Conservation (phyloP, 2,888 invertebrate species). For the Thumatha senex region DNA sequence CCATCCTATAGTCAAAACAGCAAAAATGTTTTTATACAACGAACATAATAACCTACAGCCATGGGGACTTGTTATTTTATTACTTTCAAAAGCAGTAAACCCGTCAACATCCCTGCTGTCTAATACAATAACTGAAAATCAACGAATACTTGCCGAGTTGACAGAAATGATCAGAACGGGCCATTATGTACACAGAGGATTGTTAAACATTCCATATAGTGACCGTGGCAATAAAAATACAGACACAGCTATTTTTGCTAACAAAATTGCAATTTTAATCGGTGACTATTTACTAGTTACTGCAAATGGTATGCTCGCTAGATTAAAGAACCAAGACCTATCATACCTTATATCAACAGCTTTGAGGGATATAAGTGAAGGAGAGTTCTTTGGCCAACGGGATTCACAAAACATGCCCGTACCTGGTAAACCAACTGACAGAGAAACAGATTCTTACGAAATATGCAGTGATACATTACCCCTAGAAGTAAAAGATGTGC, state of each 20-base stretch:
- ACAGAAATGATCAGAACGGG: slow-evolving; percentile 95
- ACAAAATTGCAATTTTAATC: slow-evolving; percentile 93
- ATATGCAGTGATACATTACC: slow-evolving; percentile 67
- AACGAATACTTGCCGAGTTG: slow-evolving; percentile 84
- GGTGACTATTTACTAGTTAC: slow-evolving; percentile 94
- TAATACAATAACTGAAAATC: slow-evolving; percentile 81
- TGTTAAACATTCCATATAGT: slow-evolving; percentile 72
- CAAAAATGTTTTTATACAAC: slow-evolving; percentile 91
- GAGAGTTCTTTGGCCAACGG: slow-evolving; percentile 90
- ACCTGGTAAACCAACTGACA: slow-evolving; percentile 83
- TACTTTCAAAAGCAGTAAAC: slow-evolving; percentile 89
- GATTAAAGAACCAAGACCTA: slow-evolving; percentile 87
- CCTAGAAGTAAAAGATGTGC: slow-evolving; percentile 58
- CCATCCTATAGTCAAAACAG: slow-evolving; percentile 93
- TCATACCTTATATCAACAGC: slow-evolving; percentile 92
- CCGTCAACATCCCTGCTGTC: slow-evolving; percentile 84
- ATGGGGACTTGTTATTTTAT: slow-evolving; percentile 91
- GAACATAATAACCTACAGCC: slow-evolving; percentile 93
- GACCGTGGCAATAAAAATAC: slow-evolving; percentile 74
- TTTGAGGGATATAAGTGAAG: slow-evolving; percentile 91
- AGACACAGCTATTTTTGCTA: slow-evolving; percentile 91
- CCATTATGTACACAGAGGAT: slow-evolving; percentile 89
- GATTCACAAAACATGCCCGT: slow-evolving; percentile 90
- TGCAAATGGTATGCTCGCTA: slow-evolving; percentile 91
- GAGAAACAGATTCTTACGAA: slow-evolving; percentile 47